Base-by-base conservation (phyloP, 2,113 vertebrate species). In the Dascyllus trimaculatus region DNA sequence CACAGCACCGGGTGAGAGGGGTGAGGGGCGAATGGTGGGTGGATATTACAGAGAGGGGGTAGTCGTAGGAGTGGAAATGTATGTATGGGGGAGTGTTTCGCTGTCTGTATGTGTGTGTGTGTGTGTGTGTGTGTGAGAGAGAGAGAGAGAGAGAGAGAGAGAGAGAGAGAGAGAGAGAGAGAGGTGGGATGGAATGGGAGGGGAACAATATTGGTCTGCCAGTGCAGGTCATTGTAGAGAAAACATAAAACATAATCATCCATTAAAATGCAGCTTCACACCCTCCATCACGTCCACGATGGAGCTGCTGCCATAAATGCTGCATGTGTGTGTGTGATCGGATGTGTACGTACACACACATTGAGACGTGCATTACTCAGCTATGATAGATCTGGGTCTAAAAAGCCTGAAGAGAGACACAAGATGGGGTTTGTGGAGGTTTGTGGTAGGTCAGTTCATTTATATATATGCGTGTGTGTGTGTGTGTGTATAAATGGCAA, bases 221-320 rank as follows among this genome's bases (percentile, higher is more conserved):
- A 78, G 61, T 71, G 68, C 64, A 46, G 90, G 90, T 90, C 88
- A 92, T 91, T 91, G 86, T 82, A 82, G 88, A 90, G 88, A 91
- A 92, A 92, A 91, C 90, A 93, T 89, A 88, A 92, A 90, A 90
- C 82, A 88, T 94, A 93, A 94, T 93, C 88, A 90, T 88, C 88
- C 91, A 93, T 94, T 93, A 93, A 92, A 93, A 94, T 94, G 93
- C 93, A 92, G 92, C 89, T 89, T 93, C 93, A 94, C 93, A 93
- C 82, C 80, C 90, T 92, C 86, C 86, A 92, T 93, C 92, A 93
- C 76, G 9, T 75, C 81, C 73, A 81, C 66, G 69, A 82, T 68
- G 54, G 71, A 75, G 82, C 81, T 72, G 80, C 80, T 77, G 86
- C 87, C 81, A 89, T 93, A 93, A 91, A 93, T 54, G 86, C 35